Conservation (phyloP, 2,797 vertebrate genomes). For the Erethizon dorsatum region DNA sequence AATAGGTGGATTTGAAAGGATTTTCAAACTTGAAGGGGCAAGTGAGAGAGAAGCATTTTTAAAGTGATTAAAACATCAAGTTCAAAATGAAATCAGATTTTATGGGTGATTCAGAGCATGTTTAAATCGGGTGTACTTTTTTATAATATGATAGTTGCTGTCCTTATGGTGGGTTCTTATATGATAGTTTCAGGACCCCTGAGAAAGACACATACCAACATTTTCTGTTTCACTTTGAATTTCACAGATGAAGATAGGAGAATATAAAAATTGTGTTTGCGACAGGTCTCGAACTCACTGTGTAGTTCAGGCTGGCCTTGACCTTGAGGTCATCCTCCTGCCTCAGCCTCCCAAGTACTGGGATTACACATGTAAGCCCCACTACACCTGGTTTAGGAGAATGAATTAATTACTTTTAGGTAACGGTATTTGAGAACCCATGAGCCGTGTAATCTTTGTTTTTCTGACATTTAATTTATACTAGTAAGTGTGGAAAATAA, state of each 20-base stretch:
- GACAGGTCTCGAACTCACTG: not conserved
- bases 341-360: not conserved
- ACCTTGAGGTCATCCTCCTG: not conserved
- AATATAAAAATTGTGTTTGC: not conserved
- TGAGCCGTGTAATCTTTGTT: slow-evolving; percentile 52
- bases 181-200: slow-evolving; percentile 7
- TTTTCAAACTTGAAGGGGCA: slow-evolving; percentile 77
- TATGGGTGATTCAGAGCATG: slow-evolving; percentile 51
- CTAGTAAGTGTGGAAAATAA: slow-evolving; percentile 55
- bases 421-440: slow-evolving; percentile 69
- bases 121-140: slow-evolving; percentile 70
- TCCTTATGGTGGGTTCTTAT: slow-evolving; percentile 13
- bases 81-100: slow-evolving; percentile 73
- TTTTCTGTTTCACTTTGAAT: slow-evolving; percentile 56
- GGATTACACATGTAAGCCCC: not conserved
- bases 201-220: slow-evolving; percentile 51
- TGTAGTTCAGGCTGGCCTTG: not conserved
- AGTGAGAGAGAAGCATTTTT: slow-evolving; percentile 62
- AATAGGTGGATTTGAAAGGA: slow-evolving; percentile 75
- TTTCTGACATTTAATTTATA: slow-evolving; percentile 75
- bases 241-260: slow-evolving; percentile 37
- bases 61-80: slow-evolving; percentile 64
- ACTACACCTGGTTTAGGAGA: not conserved
- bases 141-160: slow-evolving; percentile 16
- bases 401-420: slow-evolving; percentile 61